phyloP scores from a whole-genome alignment of 2,113 vertebrate species.

The Panthera tigris region DNA sequence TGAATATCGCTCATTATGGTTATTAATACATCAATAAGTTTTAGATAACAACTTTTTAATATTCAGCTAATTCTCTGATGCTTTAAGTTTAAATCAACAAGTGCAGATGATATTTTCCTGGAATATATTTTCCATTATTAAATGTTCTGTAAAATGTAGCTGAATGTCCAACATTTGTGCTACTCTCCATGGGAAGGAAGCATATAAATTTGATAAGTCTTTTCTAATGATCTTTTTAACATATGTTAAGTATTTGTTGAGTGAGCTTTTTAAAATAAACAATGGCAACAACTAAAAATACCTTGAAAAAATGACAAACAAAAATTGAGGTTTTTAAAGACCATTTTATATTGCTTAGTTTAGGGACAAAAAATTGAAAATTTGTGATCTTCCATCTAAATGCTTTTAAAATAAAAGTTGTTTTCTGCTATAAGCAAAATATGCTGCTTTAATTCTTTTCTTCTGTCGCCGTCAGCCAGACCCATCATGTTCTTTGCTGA shows the following conservation, averaged over 20 bases:
- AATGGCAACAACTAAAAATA: constrained; percentile 18
- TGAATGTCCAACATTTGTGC: background rate
- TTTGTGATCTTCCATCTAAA: background rate
- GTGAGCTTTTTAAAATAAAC: background rate
- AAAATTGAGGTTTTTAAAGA: constrained; percentile 7
- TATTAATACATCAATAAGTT: background rate
- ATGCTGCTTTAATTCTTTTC: background rate
- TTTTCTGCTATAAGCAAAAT: background rate
- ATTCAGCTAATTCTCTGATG: constrained; percentile 1
- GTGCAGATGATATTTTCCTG: background rate
- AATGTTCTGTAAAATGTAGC: background rate
- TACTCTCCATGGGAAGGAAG: background rate
- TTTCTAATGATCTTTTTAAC: background rate
- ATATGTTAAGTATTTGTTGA: background rate
- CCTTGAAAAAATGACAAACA: background rate
- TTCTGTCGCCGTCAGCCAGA: background rate
- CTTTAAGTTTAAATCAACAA: constrained; percentile 47
- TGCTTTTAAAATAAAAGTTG: background rate
- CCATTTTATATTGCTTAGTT: background rate
- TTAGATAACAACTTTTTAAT: background rate
- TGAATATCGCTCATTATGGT: background rate
- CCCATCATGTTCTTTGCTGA: background rate
- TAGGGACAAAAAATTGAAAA: background rate
- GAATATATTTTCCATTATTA: background rate
- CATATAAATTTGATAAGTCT: background rate